Evolutionary conservation across 2,797 vertebrate species (phyloP).

Genomic region (Sebastes hubbsi): DNA sequence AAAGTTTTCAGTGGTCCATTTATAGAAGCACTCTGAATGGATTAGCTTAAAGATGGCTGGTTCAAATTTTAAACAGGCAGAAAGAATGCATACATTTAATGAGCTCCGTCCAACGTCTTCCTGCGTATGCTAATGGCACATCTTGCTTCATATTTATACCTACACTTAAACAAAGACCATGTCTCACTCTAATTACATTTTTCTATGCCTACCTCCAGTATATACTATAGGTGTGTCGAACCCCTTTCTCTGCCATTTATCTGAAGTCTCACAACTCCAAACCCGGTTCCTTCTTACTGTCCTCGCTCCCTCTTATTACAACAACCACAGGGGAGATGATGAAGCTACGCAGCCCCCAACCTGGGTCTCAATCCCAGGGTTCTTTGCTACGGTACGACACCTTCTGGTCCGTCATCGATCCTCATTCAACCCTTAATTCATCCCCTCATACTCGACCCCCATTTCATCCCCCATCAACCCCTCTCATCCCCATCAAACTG

Average conservation of each 20-base stretch:
- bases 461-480: not conserved
- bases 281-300: not conserved
- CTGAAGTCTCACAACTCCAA: not conserved
- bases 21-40: conserved; percentile 56
- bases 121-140: not conserved
- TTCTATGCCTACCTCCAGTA: not conserved
- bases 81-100: conserved; percentile 36
- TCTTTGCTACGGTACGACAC: not conserved
- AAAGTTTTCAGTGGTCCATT: conserved; percentile 64
- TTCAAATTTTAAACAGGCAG: conserved; percentile 41
- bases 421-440: not conserved
- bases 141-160: not conserved
- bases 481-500: not conserved
- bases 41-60: conserved; percentile 42
- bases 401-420: not conserved
- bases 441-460: not conserved
- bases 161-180: not conserved
- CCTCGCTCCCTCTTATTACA: not conserved
- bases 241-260: not conserved
- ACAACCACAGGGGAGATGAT: not conserved
- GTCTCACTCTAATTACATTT: not conserved
- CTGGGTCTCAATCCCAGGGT: not conserved
- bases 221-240: not conserved
- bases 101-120: conserved; percentile 9
- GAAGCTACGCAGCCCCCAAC: not conserved